These are phyloP conservation scores for Eidolon helvum DNA, from an alignment of 2,113 vertebrate species.

Conservation along the genomic window DNA sequence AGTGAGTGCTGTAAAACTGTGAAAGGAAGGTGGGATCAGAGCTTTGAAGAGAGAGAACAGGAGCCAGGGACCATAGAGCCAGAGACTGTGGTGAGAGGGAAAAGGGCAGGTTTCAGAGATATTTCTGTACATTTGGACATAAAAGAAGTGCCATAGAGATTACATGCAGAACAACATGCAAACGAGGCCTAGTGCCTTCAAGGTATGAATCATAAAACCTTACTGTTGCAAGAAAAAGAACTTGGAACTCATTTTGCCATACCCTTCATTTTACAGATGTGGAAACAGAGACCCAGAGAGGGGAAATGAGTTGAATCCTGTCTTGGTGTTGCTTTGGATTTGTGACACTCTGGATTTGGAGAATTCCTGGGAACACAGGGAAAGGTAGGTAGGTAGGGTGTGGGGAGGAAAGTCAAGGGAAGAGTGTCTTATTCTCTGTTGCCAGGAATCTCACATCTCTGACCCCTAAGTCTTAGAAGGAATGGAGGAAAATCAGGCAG, in stretches of 20 bases:
- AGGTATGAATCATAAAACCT: constrained; percentile 29
- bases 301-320: not conserved
- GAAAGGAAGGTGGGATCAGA: constrained; percentile 9
- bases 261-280: constrained; percentile 49
- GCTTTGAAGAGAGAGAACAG: not conserved
- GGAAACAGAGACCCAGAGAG: not conserved
- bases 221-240: not conserved
- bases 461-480: not conserved
- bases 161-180: constrained; percentile 38
- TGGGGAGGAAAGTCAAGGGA: not conserved
- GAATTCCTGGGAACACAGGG: constrained; percentile 13
- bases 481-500: not conserved
- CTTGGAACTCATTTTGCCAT: constrained; percentile 11
- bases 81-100: not conserved
- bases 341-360: no score
- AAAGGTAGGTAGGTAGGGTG: not conserved
- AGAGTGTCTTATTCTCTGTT: not conserved
- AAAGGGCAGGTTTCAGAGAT: not conserved
- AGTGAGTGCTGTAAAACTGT: constrained; percentile 42
- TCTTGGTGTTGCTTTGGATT: no score
- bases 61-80: not conserved
- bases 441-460: not conserved
- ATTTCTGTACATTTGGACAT: constrained; percentile 18
- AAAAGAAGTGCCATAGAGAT: constrained; percentile 7
- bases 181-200: not conserved